A percentile compares a stretch with the other conserved stretches of the same genome.
Conservation (phyloP, 2,113 vertebrate species). For the Alouatta palliata region DNA sequence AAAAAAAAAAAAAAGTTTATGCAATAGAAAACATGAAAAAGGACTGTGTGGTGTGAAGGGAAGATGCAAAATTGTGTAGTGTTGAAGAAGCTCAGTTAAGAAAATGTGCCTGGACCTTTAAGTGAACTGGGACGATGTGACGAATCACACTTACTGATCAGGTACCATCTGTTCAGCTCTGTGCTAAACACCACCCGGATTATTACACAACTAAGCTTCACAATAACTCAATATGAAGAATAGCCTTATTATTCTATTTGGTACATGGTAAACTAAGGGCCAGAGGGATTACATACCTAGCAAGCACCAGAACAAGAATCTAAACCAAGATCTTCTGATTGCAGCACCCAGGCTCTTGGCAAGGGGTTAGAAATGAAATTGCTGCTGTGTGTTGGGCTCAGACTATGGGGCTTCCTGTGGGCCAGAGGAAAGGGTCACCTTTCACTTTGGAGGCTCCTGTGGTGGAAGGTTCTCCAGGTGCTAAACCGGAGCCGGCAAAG, state of each 20-base stretch:
- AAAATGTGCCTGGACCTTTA: rapidly evolving
- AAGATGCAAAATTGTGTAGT: no score
- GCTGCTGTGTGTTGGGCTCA: not conserved
- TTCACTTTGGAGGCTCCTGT: not conserved
- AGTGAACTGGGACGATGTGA: not conserved
- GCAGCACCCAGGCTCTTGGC: not conserved
- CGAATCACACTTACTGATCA: rapidly evolving
- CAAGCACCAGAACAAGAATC: not conserved
- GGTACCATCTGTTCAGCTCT: rapidly evolving
- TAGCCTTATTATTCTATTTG: no score
- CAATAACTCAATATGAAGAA: not conserved
- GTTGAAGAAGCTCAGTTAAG: not conserved
- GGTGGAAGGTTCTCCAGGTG: not conserved
- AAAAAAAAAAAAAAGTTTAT: no score
- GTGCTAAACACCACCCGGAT: not conserved
- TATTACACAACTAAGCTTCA: not conserved
- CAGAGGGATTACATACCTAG: not conserved
- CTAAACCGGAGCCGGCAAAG: not conserved
- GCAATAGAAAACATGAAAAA: not conserved
- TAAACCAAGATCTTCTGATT: not conserved
- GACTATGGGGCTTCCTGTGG: not conserved
- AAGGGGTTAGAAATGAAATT: not conserved
- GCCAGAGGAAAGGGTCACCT: not conserved
- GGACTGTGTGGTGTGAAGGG: rapidly evolving
- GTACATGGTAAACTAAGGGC: not conserved